These are phyloP conservation scores for Anarsia innoxiella DNA, from an alignment of 2,888 invertebrate genomes.

Conservation along the genomic window DNA sequence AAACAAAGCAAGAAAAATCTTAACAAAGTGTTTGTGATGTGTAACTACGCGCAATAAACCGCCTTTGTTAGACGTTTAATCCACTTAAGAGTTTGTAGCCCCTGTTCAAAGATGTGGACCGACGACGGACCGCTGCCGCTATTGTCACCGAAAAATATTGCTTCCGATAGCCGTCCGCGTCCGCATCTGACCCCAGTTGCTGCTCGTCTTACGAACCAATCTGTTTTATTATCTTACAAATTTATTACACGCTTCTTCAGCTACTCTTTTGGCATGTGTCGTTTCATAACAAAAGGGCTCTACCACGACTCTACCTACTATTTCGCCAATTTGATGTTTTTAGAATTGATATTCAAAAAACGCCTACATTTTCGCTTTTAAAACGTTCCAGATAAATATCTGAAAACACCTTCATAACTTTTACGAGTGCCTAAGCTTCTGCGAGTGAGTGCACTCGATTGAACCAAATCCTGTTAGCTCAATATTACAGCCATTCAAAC, in stretches of 20 bases:
- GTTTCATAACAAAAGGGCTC: too few relatives aligned
- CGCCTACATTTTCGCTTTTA: too few relatives aligned
- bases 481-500: too few relatives aligned
- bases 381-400: too few relatives aligned
- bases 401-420: too few relatives aligned
- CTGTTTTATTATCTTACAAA: constrained; percentile 11
- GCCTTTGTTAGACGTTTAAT: constrained; percentile 63
- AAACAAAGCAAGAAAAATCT: constrained; percentile 41
- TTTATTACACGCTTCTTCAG: constrained; percentile 2
- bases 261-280: too few relatives aligned
- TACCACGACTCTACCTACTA: too few relatives aligned
- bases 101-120: constrained; percentile 38
- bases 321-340: too few relatives aligned
- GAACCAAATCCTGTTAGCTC: background rate
- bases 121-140: constrained; percentile 30
- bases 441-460: background rate
- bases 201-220: constrained; percentile 5
- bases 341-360: too few relatives aligned
- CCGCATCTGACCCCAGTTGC: background rate
- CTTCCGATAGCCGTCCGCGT: constrained; percentile 33
- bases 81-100: constrained; percentile 58
- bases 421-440: too few relatives aligned
- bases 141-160: constrained; percentile 47
- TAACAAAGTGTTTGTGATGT: constrained; percentile 43
- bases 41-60: constrained; percentile 46